Base-by-base conservation (phyloP, 2,888 invertebrate genomes). In the Pachymerium ferrugineum region DNA sequence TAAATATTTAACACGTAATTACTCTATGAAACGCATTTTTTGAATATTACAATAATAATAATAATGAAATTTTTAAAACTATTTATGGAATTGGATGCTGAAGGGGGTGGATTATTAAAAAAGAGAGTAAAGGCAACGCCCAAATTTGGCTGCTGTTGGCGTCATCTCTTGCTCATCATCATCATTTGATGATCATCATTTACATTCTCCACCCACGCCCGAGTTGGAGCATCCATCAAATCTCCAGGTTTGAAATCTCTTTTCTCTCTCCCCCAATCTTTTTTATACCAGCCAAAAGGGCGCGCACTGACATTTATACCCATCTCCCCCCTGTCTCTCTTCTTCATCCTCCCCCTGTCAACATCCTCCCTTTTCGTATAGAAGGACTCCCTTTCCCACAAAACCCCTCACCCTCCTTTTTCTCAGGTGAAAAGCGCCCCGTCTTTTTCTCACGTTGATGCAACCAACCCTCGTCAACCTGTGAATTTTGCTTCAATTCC, bases 61-160 rank as follows among this genome's bases (percentile, higher is more conserved):
- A 62, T 25, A n/a, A 62, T 62, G 62, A 62, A 62, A 62, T 62
- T 62, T 62, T 62, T 28, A 62, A 62, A 62, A 62, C 62, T 62
- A 62, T 62, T 62, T 62, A 62, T 62, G 62, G 62, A 28, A 62
- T 62, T 62, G 62, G 62, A 62, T 62, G 62, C 62, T 62, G 62
- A 22, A 62, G n/a, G n/a, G n/a, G n/a, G n/a, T n/a, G n/a, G n/a
- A n/a, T n/a, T n/a, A n/a, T n/a, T 62, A 62, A 25, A 5, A 62
- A 28, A 25, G n/a, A n/a, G n/a, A n/a, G n/a, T n/a, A n/a, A n/a
- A 10, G 62, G 10, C 62, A 62, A 62, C 62, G 62, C 62, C 62
- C 62, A 25, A n/a, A 28, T 62, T 22, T 62, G 25, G 12, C 25
- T 3, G 12, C 38, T 16, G 3, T 38, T 62, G 22, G 16, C 47